Percentiles rank a stretch among this genome's conserved stretches.
Conservation (phyloP, 2,888 invertebrate genomes). For the Agrilus cyanescens region DNA sequence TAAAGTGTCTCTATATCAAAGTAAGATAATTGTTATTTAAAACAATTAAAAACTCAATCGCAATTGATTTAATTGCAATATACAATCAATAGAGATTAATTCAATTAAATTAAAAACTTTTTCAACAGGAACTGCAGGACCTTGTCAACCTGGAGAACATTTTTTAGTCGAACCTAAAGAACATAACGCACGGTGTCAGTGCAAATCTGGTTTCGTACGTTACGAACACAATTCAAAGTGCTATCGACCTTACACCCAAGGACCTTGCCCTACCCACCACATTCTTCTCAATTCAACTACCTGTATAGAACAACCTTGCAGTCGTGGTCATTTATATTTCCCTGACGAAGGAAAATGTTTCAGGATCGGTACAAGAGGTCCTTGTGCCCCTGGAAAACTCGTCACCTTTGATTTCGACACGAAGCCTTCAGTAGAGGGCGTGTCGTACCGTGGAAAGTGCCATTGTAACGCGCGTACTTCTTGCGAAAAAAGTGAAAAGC, state of each 20-base stretch:
- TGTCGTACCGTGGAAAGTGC: conserved; percentile 74
- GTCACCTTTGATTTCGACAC: conserved; percentile 73
- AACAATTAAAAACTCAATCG: no score
- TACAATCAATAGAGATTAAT: no score
- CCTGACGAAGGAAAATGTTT: conserved; percentile 63
- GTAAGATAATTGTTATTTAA: no score
- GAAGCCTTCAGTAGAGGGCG: conserved; percentile 65
- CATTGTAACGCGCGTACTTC: conserved; percentile 41
- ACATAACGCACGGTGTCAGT: conserved; percentile 49
- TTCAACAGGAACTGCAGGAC: conserved; percentile 55
- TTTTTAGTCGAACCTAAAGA: conserved; percentile 43
- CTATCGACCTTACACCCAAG: conserved; percentile 67
- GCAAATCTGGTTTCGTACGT: conserved; percentile 55
- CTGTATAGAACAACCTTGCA: conserved; percentile 62
- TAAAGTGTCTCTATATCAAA: no score
- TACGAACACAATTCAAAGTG: conserved; percentile 54
- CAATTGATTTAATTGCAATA: no score
- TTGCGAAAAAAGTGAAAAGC: conserved; percentile 16
- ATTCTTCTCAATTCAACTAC: conserved; percentile 58
- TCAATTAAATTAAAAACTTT: no score
- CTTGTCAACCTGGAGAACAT: conserved; percentile 62
- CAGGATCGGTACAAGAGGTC: conserved; percentile 64
- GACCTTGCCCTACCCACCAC: conserved; percentile 58
- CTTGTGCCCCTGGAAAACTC: conserved; percentile 59
- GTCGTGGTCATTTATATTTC: conserved; percentile 63